phyloP scores from a whole-genome alignment of 2,113 vertebrate species.

The Arizona elegans region DNA sequence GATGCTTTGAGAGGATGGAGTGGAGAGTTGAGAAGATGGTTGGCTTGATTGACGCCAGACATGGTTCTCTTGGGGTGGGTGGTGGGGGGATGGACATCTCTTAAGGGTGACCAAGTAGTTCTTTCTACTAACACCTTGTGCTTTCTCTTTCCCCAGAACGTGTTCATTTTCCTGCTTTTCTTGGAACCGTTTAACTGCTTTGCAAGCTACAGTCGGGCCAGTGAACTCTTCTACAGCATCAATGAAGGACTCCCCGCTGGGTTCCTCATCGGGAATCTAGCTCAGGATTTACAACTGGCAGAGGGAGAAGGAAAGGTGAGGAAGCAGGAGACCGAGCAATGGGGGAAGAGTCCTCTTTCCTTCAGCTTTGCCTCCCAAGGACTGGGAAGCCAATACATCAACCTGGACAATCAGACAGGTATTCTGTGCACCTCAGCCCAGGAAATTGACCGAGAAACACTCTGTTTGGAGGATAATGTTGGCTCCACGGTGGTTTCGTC shows the following conservation, averaged over 20 bases:
- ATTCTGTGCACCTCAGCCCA: slow-evolving; percentile 84
- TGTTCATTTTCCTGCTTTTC: slow-evolving; percentile 80
- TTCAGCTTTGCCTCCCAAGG: slow-evolving; percentile 87
- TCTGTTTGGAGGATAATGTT: slow-evolving; percentile 74
- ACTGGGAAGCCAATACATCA: slow-evolving; percentile 83
- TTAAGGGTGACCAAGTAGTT: no score
- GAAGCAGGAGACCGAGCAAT: rapidly evolving
- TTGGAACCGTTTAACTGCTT: slow-evolving; percentile 84
- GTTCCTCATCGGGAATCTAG: slow-evolving; percentile 87
- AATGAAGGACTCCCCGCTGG: slow-evolving; percentile 90
- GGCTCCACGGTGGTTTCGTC: slow-evolving; percentile 31
- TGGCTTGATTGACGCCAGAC: background rate
- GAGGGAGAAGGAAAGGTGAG: background rate
- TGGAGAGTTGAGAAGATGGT: background rate
- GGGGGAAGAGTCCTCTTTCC: slow-evolving; percentile 74
- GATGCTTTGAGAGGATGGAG: no score
- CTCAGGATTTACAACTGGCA: slow-evolving; percentile 82
- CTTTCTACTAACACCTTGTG: slow-evolving; percentile 20
- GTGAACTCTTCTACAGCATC: slow-evolving; percentile 91
- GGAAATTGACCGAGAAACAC: slow-evolving; percentile 88
- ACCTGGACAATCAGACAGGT: slow-evolving; percentile 84
- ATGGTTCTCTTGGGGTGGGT: background rate
- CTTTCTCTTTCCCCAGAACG: slow-evolving; percentile 59
- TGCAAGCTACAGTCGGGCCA: slow-evolving; percentile 87
- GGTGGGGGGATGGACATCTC: background rate